Evolutionary conservation across 2,113 vertebrate genomes (phyloP), one percentile per base, ranked within the genome.

Genomic region (Anhinga anhinga): DNA sequence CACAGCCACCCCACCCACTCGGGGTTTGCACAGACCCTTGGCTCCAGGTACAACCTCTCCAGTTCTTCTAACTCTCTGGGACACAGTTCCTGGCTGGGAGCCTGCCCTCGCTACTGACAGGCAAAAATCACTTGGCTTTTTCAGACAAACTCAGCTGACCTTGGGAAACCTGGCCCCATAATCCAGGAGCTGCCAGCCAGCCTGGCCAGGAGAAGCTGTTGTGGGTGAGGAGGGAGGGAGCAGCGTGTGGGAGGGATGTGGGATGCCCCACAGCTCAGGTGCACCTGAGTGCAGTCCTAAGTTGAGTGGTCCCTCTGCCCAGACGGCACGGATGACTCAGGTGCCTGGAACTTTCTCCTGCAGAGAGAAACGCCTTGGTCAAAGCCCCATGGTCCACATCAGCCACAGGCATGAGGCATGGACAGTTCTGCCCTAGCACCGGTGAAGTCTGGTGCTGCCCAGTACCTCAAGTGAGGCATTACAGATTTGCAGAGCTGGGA

Each of bases 91-190:
- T n/a, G 67, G 62, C 62, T 59, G 22, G 49, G 8, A 19, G 2
- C 66, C 66, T 34, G 9, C 50, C 12, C 16, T n/a, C 0, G 0
- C 27, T 49, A 6, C 11, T 5, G 15, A 27, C 34, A 0, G 4
- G 5, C 56, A 91, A 47, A 70, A 67, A 18, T 36, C 7, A 5
- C 27, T 62, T n/a, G 6, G 17, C 2, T 44, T 52, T 70, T 58
- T 16, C 23, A 40, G 30, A 15, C 4, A 44, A 67, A 44, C 19
- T 49, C 6, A 5, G 4, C 13, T 49, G 34, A 34, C 30, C 58
- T 66, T 17, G 38, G 7, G 23, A 15, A 58, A 26, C 4, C 4
- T 19, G 52, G 6, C 26, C 10, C 30, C 3, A 1, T 14, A 20
- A 44, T 4, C 13, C 30, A 15, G 26, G 47, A 17, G 26, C 10